These are phyloP conservation scores for Xyliphius kryptos DNA, from an alignment of 2,113 vertebrate species.

Conservation along the genomic window DNA sequence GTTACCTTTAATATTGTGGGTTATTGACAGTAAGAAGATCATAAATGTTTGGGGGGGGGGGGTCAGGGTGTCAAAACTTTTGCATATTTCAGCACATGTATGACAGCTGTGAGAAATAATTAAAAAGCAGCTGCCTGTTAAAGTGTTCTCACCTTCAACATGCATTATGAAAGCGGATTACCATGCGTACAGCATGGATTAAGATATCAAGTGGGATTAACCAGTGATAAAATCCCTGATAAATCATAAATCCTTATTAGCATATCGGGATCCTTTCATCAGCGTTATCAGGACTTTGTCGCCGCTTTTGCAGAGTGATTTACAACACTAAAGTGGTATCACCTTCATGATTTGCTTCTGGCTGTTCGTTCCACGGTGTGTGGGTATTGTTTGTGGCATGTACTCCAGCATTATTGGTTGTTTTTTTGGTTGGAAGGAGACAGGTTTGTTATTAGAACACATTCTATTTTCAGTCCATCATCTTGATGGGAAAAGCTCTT, in stretches of 20 bases:
- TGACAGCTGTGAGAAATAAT: slow-evolving; percentile 7
- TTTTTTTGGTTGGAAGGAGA: neutral
- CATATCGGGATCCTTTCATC: slow-evolving; percentile 2
- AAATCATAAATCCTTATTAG: neutral
- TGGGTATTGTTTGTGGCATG: neutral
- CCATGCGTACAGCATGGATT: slow-evolving; percentile 15
- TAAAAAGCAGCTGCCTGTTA: neutral
- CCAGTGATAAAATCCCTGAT: slow-evolving; percentile 8
- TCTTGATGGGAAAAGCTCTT: slow-evolving; percentile 3
- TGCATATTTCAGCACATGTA: no score
- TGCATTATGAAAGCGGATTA: slow-evolving; percentile 23
- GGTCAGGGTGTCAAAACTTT: no score
- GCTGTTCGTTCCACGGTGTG: neutral
- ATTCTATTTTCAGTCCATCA: slow-evolving; percentile 22
- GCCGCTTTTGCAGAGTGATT: neutral
- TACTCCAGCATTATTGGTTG: neutral
- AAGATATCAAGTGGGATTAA: slow-evolving; percentile 26
- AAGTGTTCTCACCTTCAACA: slow-evolving; percentile 16
- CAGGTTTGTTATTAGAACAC: neutral
- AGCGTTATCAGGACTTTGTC: neutral
- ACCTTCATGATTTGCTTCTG: neutral
- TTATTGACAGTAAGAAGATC: no score
- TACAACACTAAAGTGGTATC: neutral
- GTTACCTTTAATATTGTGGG: no score
- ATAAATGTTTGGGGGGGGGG: no score